Base-by-base conservation (phyloP, 2,888 invertebrate genomes). In the Aporophyla lueneburgensis region DNA sequence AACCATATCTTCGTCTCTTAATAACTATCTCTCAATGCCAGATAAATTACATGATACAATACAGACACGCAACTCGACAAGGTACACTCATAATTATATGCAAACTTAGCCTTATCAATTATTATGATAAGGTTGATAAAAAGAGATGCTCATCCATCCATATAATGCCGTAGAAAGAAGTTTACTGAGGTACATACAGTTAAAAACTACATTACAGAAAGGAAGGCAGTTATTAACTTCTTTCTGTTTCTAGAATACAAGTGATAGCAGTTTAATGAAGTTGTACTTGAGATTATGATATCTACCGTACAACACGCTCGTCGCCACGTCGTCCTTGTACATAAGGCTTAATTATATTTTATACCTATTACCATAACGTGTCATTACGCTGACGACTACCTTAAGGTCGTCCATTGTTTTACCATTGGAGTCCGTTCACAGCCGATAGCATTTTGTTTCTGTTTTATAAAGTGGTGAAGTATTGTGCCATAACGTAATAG, bases 31-130 rank as follows among this genome's bases (percentile, higher is more conserved):
- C 21, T 70, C 21, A 73, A 61, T 62, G 61, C 33, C 51, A 62
- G 66, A 69, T 61, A 72, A 68, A 81, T 78, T 59, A 74, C 24
- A 71, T 9, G 67, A 43, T 51, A 78, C 24, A 51, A 27, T 51
- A 71, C 33, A 59, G 63, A 40, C 78, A 78, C 58, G 70, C 74
- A 66, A 70, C 67, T 51, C 49, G 61, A 61, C 49, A 56, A 61
- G 51, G n/a, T 49, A 59, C n/a, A 58, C 33, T 73, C 66, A 66
- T 77, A 77, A 81, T 81, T 65, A 65, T 53, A 53, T 61, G 33
- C 72, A 67, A 81, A 71, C 43, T 24, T 14, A n/a, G 58, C 19
- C 51, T 79, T 75, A 80, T 66, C 75, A n/a, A n/a, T n/a, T n/a
- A n/a, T n/a, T n/a, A 14, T 12, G 68, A 65, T 77, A 54, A 56